Evolutionary conservation across 1,140 invertebrate genomes (phyloP), one percentile per base, ranked within the genome.

Genomic region (Hylyphantes graminicola): DNA sequence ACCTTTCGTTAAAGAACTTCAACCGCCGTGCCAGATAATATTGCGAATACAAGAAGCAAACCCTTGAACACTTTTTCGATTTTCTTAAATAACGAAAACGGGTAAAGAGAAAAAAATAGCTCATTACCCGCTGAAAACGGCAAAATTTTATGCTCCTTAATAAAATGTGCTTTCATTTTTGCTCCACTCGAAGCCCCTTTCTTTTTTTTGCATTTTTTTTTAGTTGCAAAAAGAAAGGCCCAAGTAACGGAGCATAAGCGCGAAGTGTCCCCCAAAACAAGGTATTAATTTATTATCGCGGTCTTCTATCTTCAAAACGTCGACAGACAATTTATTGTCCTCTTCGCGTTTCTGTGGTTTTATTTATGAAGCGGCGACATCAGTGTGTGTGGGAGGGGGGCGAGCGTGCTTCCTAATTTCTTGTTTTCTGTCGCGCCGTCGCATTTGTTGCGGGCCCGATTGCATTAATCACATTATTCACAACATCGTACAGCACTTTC

Each of bases 401-500:
- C 55, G 53, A 48, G 15, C n/a, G 72, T 21, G 70, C 57, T 74
- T 57, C 80, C 80, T 83, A 83, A 83, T 83, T 85, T 85, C 82
- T 83, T 85, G 82, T 85, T 83, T 65, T 83, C 72, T 83, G 81
- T 75, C 81, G 81, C 82, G 35, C 17, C 63, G 68, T 59, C 68
- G 65, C 82, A 85, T 85, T 85, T 85, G 82, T 85, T 85, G 82
- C 82, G 73, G 35, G 82, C 73, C 51, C 61, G 65, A 65, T 83
- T 83, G 80, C 80, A 83, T 83, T 83, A 83, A 83, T 83, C 80
- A 83, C 80, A 83, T 83, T 83, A 75, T 83, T 83, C 80, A 83
- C 80, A 83, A 83, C 80, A 83, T 75, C 70, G 80, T 75, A 81
- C 59, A 83, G 59, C 57, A 81, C 68, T 81, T 73, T 81, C 79